Percentiles rank a stretch among this genome's conserved stretches.
phyloP scores from a whole-genome alignment of 2,797 vertebrate genomes.

The Erpetoichthys calabaricus region DNA sequence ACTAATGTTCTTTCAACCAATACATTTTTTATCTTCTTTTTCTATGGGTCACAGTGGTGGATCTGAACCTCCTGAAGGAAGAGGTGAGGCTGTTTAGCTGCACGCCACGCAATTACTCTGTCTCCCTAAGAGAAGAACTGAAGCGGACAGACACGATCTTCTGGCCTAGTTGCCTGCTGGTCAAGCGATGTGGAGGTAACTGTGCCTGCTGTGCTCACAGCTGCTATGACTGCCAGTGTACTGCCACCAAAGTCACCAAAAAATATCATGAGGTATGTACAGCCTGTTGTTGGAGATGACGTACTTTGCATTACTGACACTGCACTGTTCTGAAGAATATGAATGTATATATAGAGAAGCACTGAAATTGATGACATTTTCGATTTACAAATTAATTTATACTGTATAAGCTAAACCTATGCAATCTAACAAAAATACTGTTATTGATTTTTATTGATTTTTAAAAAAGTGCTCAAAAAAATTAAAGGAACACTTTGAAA shows the following conservation, averaged over 20 bases:
- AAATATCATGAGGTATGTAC: slow-evolving; percentile 82
- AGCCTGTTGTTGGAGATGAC: neutral
- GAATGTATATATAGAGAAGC: too few relatives aligned
- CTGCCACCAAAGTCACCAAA: slow-evolving; percentile 71
- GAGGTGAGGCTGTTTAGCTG: slow-evolving; percentile 88
- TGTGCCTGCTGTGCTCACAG: slow-evolving; percentile 82
- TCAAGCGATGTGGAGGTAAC: slow-evolving; percentile 91
- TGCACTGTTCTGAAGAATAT: too few relatives aligned
- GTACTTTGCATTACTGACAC: too few relatives aligned
- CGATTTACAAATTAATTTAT: too few relatives aligned
- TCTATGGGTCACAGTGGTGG: slow-evolving; percentile 43
- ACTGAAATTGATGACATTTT: too few relatives aligned
- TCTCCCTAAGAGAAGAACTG: slow-evolving; percentile 84
- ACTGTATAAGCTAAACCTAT: too few relatives aligned
- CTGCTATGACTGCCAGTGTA: slow-evolving; percentile 84
- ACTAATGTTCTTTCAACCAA: too few relatives aligned
- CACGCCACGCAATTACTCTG: slow-evolving; percentile 88
- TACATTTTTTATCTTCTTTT: neutral
- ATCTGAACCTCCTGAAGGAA: slow-evolving; percentile 83
- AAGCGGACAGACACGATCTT: slow-evolving; percentile 88
- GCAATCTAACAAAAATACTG: too few relatives aligned
- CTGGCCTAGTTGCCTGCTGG: slow-evolving; percentile 92
- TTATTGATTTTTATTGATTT: too few relatives aligned
- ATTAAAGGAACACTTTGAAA: too few relatives aligned
- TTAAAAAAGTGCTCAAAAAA: too few relatives aligned